Percentiles rank a stretch among this genome's conserved stretches.
Evolutionary conservation across 2,888 invertebrate genomes (phyloP).

Genomic region (Xylocampa areola): DNA sequence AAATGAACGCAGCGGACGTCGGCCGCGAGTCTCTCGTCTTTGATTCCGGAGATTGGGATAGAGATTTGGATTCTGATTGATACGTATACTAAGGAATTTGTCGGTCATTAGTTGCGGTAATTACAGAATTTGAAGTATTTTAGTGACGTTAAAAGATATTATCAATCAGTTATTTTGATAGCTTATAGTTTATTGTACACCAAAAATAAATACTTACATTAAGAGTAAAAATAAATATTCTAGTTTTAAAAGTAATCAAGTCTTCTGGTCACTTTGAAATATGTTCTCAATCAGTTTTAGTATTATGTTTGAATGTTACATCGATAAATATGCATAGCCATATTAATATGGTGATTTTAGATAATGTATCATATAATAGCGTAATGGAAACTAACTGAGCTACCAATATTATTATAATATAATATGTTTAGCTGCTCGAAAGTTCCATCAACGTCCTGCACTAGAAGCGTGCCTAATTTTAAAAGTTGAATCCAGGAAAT

Average conservation of each 20-base stretch:
- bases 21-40: slow-evolving; percentile 46
- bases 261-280: slow-evolving; percentile 23
- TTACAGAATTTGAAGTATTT: slow-evolving; percentile 9
- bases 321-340: neutral
- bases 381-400: slow-evolving; percentile 24
- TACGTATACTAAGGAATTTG: slow-evolving; percentile 36
- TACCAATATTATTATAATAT: neutral
- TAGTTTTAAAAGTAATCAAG: no score
- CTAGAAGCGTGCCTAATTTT: no score
- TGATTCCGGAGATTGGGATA: slow-evolving; percentile 53
- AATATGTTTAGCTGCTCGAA: no score
- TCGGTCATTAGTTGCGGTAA: slow-evolving; percentile 24
- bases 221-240: no score
- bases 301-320: neutral
- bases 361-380: slow-evolving; percentile 19
- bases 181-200: no score
- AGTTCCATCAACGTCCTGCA: no score
- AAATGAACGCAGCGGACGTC: slow-evolving; percentile 71
- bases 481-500: no score
- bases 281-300: slow-evolving; percentile 8
- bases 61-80: slow-evolving; percentile 53
- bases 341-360: neutral
- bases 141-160: slow-evolving; percentile 31
- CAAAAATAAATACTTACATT: no score
- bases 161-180: slow-evolving; percentile 11